phyloP scores from a whole-genome alignment of 1,140 invertebrate genomes.

The Pseudomyrmex sp. region DNA sequence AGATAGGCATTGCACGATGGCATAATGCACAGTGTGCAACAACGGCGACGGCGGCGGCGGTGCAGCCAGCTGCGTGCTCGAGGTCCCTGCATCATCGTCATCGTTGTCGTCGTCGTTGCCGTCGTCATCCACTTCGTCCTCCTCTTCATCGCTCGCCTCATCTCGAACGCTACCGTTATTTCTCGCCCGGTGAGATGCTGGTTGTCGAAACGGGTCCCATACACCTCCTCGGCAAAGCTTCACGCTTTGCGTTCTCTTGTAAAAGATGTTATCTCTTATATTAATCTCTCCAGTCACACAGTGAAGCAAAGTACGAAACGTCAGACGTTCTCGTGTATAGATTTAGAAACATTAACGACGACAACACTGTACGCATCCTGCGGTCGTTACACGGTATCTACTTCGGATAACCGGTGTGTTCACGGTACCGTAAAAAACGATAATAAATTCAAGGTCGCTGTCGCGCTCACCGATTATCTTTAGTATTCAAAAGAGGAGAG shows the following conservation, averaged over 20 bases:
- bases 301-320: background rate
- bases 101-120: slow-evolving; percentile 55
- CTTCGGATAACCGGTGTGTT: background rate
- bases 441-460: slow-evolving; percentile 36
- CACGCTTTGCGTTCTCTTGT: slow-evolving; percentile 16
- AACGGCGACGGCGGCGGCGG: slow-evolving; percentile 2
- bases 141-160: slow-evolving; percentile 6
- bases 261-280: slow-evolving; percentile 32
- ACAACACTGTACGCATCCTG: background rate
- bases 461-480: background rate
- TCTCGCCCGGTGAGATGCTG: slow-evolving; percentile 33
- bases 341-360: slow-evolving; percentile 4
- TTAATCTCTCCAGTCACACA: slow-evolving; percentile 17
- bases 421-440: slow-evolving; percentile 13
- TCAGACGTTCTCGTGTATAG: no score
- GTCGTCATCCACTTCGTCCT: slow-evolving; percentile 31
- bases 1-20: slow-evolving; percentile 81
- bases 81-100: slow-evolving; percentile 70
- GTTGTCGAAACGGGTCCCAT: slow-evolving; percentile 36
- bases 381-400: slow-evolving; percentile 1
- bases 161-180: slow-evolving; percentile 67
- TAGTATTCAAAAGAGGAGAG: background rate
- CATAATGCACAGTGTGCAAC: slow-evolving; percentile 78
- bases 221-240: background rate
- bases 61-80: slow-evolving; percentile 71